A percentile compares a stretch with the other conserved stretches of the same genome.
Evolutionary conservation across 2,113 vertebrate species (phyloP).

Genomic region (Propithecus coquereli): DNA sequence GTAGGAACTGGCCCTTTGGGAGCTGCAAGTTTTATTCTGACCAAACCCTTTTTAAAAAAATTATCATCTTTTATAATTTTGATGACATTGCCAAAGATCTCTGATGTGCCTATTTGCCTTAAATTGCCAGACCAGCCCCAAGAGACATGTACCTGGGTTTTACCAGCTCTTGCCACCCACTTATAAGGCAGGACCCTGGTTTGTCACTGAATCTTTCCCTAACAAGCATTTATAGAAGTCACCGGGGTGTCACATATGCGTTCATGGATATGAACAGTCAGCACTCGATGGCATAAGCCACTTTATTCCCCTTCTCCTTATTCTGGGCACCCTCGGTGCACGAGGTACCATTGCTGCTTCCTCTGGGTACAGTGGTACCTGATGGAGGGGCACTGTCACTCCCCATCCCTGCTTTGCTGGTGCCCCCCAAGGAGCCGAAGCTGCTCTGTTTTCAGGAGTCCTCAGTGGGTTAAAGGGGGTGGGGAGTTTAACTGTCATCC

Average conservation of each 20-base stretch:
- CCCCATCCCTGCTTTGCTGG: background rate
- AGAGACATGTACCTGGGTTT: background rate
- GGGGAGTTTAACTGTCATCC: too few species aligned
- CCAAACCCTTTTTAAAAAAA: background rate
- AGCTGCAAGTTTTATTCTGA: background rate
- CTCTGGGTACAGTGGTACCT: too few species aligned
- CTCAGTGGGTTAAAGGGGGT: background rate
- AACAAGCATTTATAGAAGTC: background rate
- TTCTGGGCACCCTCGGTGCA: background rate
- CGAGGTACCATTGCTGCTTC: background rate
- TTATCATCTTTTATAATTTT: background rate
- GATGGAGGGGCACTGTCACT: background rate
- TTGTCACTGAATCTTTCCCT: background rate
- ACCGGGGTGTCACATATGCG: background rate
- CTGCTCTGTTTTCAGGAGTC: background rate
- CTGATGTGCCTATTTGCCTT: background rate
- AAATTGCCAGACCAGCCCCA: background rate
- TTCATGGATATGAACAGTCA: background rate
- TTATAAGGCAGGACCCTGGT: background rate
- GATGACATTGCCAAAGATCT: background rate
- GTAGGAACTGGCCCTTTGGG: background rate
- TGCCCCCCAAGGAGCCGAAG: background rate
- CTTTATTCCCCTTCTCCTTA: background rate
- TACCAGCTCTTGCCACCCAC: too few species aligned
- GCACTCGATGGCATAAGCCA: background rate